Evolutionary conservation across 2,888 invertebrate species (phyloP).

Genomic region (Crepidodera aurea): DNA sequence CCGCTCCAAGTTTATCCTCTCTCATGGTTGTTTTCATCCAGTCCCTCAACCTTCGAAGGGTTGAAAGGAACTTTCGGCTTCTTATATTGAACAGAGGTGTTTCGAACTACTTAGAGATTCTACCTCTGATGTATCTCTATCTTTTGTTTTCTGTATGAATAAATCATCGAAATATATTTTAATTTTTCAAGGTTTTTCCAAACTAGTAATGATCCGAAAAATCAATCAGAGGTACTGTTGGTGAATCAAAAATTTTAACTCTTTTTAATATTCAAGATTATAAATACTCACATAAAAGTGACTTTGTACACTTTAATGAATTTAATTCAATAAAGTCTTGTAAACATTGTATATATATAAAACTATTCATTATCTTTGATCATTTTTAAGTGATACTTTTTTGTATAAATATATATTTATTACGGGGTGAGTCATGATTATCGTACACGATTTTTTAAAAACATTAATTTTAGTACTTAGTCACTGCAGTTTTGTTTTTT

Average conservation of each 20-base stretch:
- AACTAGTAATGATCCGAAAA: too few species aligned
- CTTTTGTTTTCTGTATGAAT: too few species aligned
- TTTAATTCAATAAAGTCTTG: not conserved
- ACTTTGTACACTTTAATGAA: slow-evolving; percentile 15
- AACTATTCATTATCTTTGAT: slow-evolving; percentile 22
- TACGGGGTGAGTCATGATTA: not conserved
- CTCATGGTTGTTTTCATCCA: slow-evolving; percentile 97
- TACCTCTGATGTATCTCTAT: too few species aligned
- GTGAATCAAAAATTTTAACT: slow-evolving; percentile 14
- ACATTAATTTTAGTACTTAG: not conserved
- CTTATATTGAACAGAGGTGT: slow-evolving; percentile 96
- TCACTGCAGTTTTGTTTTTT: too few species aligned
- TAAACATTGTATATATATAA: slow-evolving; percentile 5
- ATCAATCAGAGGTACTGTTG: slow-evolving; percentile 5
- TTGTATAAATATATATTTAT: slow-evolving; percentile 32
- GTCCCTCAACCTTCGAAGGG: too few species aligned
- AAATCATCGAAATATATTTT: too few species aligned
- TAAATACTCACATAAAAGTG: slow-evolving; percentile 19
- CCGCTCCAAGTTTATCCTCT: too few species aligned
- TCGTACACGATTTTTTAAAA: not conserved
- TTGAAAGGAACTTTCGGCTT: too few species aligned
- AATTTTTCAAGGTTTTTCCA: too few species aligned
- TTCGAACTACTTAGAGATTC: slow-evolving; percentile 92
- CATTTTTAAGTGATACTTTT: slow-evolving; percentile 44
- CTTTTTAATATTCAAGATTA: slow-evolving; percentile 19